Evolutionary conservation across 37 sponge, comb jelly and placozoan species (phyloP), one percentile per base, ranked within the genome.

Genomic region (Cliona cf. orientalis): DNA sequence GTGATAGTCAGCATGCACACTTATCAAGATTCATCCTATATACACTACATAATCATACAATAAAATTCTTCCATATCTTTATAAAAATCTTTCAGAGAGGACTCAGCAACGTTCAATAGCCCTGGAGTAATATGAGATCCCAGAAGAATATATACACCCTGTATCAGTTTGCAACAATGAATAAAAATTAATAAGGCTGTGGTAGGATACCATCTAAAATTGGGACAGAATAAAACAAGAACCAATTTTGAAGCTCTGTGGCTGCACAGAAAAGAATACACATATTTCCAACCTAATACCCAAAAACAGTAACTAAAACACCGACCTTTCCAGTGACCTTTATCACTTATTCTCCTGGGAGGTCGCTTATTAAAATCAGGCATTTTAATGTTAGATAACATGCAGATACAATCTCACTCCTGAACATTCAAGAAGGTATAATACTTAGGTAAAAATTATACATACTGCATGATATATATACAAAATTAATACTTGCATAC

Each of bases 301-400:
- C n/a, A n/a, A n/a, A n/a, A n/a, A n/a, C n/a, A n/a, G n/a, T n/a
- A n/a, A n/a, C n/a, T n/a, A n/a, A n/a, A 14, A 14, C 14, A 14
- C 32, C 2, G 2, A 65, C 66, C 66, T 65, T 65, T 65, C 66
- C 66, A 65, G 36, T 65, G 66, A 21, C 33, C 33, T 3, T 36
- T 2, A n/a, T 65, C 66, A 31, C 33, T 65, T 19, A 65, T 32
- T 3, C 66, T 29, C 33, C 66, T 65, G 4, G 66, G 66, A 19
- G 66, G 66, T 29, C 66, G 2, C 33, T 31, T 65, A 3, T 34
- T 65, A 6, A 65, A 2, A 29, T 65, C 66, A 31, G 66, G 66
- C 19, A 65, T 36, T 31, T 33, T 65, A 36, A 65, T 65, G 17
- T 6, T 3, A 29, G 66, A 2, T 14, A 49, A 49, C 53, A 14